phyloP scores from a whole-genome alignment of 2,113 vertebrate genomes.

The Arvicanthis niloticus region DNA sequence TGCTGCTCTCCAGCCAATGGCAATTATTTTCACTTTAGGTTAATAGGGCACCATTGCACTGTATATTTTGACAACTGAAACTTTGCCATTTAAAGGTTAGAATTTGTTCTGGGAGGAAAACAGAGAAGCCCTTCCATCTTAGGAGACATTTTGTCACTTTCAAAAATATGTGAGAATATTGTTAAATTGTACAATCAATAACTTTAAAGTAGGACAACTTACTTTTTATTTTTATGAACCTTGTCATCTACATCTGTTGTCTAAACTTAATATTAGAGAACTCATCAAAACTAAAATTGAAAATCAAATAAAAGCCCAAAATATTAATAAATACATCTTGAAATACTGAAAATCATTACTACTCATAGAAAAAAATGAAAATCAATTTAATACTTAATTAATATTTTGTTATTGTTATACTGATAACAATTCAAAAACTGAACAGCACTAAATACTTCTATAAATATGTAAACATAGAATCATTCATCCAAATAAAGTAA shows the following conservation, averaged over 20 bases:
- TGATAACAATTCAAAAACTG: not conserved
- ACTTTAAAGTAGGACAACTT: not conserved
- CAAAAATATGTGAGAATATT: not conserved
- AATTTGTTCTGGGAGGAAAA: constrained; percentile 52
- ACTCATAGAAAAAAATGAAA: not conserved
- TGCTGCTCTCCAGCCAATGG: constrained; percentile 39
- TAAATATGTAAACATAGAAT: not conserved
- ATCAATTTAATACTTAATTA: not conserved
- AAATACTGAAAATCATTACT: not conserved
- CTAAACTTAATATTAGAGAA: not conserved
- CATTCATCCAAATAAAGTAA: not conserved
- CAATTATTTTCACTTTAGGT: constrained; percentile 70
- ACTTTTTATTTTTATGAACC: not conserved
- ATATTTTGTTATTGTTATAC: not conserved
- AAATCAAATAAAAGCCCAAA: not conserved
- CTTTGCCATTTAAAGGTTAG: constrained; percentile 81
- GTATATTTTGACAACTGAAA: constrained; percentile 71
- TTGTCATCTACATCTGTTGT: not conserved
- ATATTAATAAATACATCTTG: not conserved
- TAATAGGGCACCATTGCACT: constrained; percentile 58
- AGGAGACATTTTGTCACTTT: constrained; percentile 57
- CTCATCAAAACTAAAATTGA: not conserved
- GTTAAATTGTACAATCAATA: not conserved
- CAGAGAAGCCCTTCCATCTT: constrained; percentile 44
- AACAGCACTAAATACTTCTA: not conserved